Evolutionary conservation across 2,888 invertebrate species (phyloP), one percentile per base, ranked within the genome.

Genomic region (Erpobdella octoculata): DNA sequence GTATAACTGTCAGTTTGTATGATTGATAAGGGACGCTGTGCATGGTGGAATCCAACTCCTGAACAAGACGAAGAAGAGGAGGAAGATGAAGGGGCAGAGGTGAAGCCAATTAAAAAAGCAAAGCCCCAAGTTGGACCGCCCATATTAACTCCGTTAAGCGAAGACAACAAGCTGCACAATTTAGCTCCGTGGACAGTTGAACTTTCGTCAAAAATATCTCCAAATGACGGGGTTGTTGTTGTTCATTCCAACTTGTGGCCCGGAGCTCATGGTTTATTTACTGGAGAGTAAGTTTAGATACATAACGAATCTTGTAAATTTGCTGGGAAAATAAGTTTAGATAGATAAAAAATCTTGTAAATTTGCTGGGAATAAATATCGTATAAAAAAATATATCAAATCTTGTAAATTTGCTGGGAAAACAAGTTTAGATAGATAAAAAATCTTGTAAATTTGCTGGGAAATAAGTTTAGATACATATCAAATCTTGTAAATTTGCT

Each of bases 161-260:
- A 89, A 78, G 90, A 91, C 80, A 86, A 85, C 4, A 82, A 81
- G 74, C 77, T 83, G 53, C 89, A 90, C 79, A 86, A 86, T 12
- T 83, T 87, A 64, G 84, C 86, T 2, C 86, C 91, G 0, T 93
- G 93, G 93, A 87, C 87, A 2, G 84, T 88, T 0, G 85, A 88
- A 71, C 77, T 83, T 0, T 88, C 89, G 0, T 88, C 88, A 31
- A 82, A 80, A 65, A 82, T 88, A 66, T 85, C 89, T 61, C 88
- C 89, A 2, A 89, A 89, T 75, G 87, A 88, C 76, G 88, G 90
- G 6, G 82, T 91, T 25, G 88, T 89, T 2, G 82, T 80, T 58
- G 77, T 82, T 73, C 78, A 79, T 69, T 92, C 92, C 3, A 90
- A 90, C 80, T 79, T 90, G 31, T 93, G 93, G 93, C 92, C 92